Evolutionary conservation across 2,888 invertebrate genomes (phyloP).

Genomic region (Lasioglossum vierecki): DNA sequence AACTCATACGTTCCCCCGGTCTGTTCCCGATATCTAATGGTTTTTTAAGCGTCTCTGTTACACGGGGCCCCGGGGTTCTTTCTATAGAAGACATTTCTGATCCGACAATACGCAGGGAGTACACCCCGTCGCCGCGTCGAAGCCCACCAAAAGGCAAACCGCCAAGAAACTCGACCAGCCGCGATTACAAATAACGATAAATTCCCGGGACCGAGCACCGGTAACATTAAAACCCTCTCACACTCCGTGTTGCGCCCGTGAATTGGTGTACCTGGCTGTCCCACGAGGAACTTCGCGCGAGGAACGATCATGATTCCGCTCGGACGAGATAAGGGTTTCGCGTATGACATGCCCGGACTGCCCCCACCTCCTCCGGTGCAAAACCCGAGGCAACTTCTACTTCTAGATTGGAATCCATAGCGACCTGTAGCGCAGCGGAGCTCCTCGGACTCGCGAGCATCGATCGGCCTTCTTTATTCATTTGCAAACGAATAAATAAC

Average conservation of each 20-base stretch:
- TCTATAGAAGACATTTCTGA: conserved; percentile 19
- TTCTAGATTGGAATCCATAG: conserved; percentile 69
- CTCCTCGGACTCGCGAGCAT: conserved; percentile 70
- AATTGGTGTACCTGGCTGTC: conserved; percentile 74
- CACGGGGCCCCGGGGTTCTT: conserved; percentile 12
- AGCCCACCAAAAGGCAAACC: conserved; percentile 48
- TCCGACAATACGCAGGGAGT: conserved; percentile 20
- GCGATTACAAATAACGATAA: conserved; percentile 81
- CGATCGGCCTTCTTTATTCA: conserved; percentile 83
- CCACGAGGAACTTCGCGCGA: conserved; percentile 69
- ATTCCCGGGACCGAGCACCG: conserved; percentile 72
- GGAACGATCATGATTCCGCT: conserved; percentile 77
- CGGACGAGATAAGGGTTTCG: conserved; percentile 77
- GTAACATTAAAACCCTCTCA: conserved; percentile 84
- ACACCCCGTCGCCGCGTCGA: conserved; percentile 16
- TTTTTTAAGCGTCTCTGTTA: conserved; percentile 19
- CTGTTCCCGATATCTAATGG: conserved; percentile 28
- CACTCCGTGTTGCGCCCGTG: conserved; percentile 75
- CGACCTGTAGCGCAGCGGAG: conserved; percentile 60
- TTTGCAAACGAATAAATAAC: conserved; percentile 82
- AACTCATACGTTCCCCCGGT: neutral
- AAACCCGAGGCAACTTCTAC: conserved; percentile 49
- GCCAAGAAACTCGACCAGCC: conserved; percentile 65
- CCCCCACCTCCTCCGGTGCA: neutral
- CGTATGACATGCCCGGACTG: conserved; percentile 78